Evolutionary conservation across 2,797 vertebrate species (phyloP).

Genomic region (Sebastes diaconus): DNA sequence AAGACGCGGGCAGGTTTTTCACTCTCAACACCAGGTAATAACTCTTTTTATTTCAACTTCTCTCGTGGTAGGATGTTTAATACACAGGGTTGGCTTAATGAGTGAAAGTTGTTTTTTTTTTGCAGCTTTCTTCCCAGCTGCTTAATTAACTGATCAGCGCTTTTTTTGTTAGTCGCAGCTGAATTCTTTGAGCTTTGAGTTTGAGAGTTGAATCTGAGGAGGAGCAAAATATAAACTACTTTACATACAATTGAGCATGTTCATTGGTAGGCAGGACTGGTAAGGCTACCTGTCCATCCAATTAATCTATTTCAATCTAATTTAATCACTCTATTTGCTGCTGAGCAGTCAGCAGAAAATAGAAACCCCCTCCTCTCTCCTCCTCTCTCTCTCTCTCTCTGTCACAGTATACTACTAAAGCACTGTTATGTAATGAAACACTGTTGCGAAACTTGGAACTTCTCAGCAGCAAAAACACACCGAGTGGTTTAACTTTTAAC

Average conservation of each 20-base stretch:
- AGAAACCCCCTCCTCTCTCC: background rate
- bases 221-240: constrained; percentile 19
- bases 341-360: constrained; percentile 24
- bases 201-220: constrained; percentile 16
- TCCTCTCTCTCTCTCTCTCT: background rate
- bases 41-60: background rate
- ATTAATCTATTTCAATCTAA: constrained; percentile 36
- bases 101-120: background rate
- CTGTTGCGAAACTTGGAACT: constrained; percentile 79
- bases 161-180: constrained; percentile 43
- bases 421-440: constrained; percentile 74
- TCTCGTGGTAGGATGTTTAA: fast-evolving
- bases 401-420: constrained; percentile 56
- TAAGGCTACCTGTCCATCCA: constrained; percentile 31
- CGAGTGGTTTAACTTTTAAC: constrained; percentile 39
- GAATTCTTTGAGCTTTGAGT: constrained; percentile 47
- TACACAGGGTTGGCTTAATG: background rate
- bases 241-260: constrained; percentile 5
- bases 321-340: constrained; percentile 36
- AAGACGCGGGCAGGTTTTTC: constrained; percentile 50
- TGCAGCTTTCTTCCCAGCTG: background rate
- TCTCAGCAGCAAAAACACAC: constrained; percentile 21
- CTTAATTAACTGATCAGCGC: constrained; percentile 50
- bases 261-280: background rate
- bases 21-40: constrained; percentile 61